Conservation (phyloP, 2,888 invertebrate species). For the Hartigia nigra region DNA sequence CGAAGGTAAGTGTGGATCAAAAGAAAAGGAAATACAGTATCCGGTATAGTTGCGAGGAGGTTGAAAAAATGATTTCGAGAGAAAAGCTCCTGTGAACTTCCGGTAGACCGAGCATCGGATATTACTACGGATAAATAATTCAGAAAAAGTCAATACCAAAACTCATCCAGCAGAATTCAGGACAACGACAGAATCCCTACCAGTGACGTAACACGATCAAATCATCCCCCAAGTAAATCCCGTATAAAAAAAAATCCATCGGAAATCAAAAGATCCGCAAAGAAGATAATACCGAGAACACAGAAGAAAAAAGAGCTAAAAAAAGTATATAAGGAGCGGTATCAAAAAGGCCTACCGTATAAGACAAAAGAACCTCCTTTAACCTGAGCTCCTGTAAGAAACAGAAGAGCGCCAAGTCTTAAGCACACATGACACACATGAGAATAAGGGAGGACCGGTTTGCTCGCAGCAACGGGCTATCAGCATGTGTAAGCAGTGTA, state of each 20-base stretch:
- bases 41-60: background rate
- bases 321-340: slow-evolving; percentile 18
- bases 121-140: background rate
- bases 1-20: too few species aligned
- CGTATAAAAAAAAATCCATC: background rate
- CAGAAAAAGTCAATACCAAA: background rate
- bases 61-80: background rate
- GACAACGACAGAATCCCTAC: background rate
- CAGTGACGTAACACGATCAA: background rate
- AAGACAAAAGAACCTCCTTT: background rate
- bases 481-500: background rate
- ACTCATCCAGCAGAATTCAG: background rate
- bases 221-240: background rate
- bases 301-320: background rate
- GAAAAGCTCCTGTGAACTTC: background rate
- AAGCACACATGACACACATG: slow-evolving; percentile 3
- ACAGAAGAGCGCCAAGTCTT: background rate
- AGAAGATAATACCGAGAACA: background rate
- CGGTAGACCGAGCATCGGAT: background rate
- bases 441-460: slow-evolving; percentile 7
- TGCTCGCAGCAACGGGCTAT: background rate
- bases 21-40: background rate
- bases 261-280: background rate
- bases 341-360: slow-evolving; percentile 30
- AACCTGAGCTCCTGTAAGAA: background rate